Percentiles rank a stretch among this genome's conserved stretches.
These are phyloP conservation scores for Eupithecia abbreviata DNA, from an alignment of 2,888 invertebrate species.

Conservation along the genomic window DNA sequence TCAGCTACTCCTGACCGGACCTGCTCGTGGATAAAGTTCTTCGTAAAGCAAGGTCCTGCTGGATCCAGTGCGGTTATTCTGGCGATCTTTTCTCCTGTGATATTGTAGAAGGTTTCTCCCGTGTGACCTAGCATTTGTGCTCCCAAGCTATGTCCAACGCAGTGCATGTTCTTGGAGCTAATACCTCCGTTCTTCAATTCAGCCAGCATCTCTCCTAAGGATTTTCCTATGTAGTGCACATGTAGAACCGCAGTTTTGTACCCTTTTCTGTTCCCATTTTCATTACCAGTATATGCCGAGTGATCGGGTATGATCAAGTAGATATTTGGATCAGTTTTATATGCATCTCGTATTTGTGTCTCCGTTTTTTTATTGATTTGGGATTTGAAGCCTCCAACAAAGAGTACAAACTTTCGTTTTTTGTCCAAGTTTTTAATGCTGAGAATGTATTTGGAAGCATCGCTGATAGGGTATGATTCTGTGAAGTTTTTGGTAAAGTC, in stretches of 20 bases:
- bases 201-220: conserved; percentile 43
- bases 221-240: conserved; percentile 48
- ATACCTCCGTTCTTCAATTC: conserved; percentile 43
- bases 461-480: conserved; percentile 58
- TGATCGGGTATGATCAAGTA: conserved; percentile 50
- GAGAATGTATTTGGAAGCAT: conserved; percentile 66
- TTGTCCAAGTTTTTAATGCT: conserved; percentile 61
- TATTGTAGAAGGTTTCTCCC: conserved; percentile 35
- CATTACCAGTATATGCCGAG: conserved; percentile 46
- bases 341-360: conserved; percentile 45
- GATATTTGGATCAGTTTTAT: conserved; percentile 44
- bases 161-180: conserved; percentile 40
- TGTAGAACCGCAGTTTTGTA: conserved; percentile 49
- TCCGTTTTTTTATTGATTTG: conserved; percentile 63
- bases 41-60: conserved; percentile 45
- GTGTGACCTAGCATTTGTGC: conserved; percentile 46
- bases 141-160: conserved; percentile 49
- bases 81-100: conserved; percentile 38
- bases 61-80: conserved; percentile 47
- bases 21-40: conserved; percentile 50
- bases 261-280: conserved; percentile 41
- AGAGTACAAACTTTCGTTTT: conserved; percentile 65
- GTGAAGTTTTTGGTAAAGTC: conserved; percentile 62
- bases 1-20: conserved; percentile 70
- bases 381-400: conserved; percentile 73